Evolutionary conservation across 53 echinoderm and acorn worm species (phyloP).

Genomic region (Henricia sp.): DNA sequence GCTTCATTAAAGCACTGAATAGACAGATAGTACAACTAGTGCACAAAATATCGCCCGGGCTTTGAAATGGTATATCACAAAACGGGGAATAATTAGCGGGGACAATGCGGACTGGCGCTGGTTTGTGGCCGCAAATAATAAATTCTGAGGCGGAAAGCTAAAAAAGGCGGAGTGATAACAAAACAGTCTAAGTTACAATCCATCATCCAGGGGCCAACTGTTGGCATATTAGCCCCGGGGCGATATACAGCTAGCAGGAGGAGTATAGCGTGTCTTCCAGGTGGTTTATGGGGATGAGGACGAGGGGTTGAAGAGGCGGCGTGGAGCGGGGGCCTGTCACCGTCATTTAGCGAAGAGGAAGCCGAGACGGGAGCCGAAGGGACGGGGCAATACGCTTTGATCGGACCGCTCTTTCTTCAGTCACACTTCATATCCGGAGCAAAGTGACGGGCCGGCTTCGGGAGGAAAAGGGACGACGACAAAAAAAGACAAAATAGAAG

Average conservation of each 20-base stretch:
- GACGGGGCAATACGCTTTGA: conserved; percentile 58
- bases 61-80: conserved; percentile 13
- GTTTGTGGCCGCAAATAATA: conserved; percentile 13
- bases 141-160: not conserved
- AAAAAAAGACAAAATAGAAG: not conserved
- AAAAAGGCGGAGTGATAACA: conserved; percentile 52
- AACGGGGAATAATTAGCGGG: conserved; percentile 44
- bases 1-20: conserved; percentile 42
- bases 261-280: conserved; percentile 34
- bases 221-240: conserved; percentile 54
- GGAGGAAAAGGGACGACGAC: not conserved
- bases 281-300: conserved; percentile 35
- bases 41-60: conserved; percentile 13
- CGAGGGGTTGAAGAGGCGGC: not conserved
- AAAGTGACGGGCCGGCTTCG: conserved; percentile 3
- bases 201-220: conserved; percentile 56
- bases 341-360: conserved; percentile 56
- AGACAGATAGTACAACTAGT: not conserved
- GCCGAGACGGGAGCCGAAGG: conserved; percentile 38
- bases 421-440: conserved; percentile 60
- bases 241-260: conserved; percentile 4
- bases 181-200: conserved; percentile 45
- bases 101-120: conserved; percentile 43
- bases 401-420: conserved; percentile 61
- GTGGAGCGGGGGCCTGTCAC: conserved; percentile 42